Evolutionary conservation across 2,888 invertebrate species (phyloP).

Genomic region (Serrognathus titanus): DNA sequence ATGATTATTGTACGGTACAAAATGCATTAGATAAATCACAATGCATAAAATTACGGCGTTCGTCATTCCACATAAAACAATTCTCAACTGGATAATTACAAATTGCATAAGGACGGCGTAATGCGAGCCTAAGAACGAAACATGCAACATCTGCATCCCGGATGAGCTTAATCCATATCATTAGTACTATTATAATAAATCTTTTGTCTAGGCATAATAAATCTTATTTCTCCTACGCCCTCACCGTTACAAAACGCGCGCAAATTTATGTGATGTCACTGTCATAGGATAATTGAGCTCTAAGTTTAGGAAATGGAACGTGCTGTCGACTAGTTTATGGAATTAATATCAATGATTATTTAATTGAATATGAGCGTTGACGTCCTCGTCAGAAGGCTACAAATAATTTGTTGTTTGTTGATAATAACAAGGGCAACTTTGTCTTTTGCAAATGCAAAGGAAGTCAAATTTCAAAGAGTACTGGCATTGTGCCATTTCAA

Average conservation of each 20-base stretch:
- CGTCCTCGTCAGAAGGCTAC: neutral
- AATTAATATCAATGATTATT: conserved; percentile 1
- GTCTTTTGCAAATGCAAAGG: no score
- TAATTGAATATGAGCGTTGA: neutral
- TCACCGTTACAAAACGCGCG: neutral
- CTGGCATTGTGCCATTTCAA: no score
- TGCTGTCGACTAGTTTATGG: neutral
- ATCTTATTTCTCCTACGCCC: conserved; percentile 1
- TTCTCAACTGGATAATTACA: no score
- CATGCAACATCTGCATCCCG: conserved; percentile 1
- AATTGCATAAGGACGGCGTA: no score
- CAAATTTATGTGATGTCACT: neutral
- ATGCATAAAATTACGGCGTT: no score
- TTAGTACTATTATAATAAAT: conserved; percentile 2
- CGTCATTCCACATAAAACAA: no score
- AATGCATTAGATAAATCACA: no score
- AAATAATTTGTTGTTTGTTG: no score
- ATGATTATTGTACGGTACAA: no score
- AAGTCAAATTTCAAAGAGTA: no score
- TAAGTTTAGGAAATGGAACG: neutral
- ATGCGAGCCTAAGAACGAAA: neutral
- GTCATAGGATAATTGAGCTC: neutral
- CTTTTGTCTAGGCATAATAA: neutral
- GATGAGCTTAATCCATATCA: conserved; percentile 1
- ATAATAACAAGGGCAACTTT: no score